These are phyloP conservation scores for Vidua macroura DNA, from an alignment of 2,113 vertebrate species.

Conservation along the genomic window DNA sequence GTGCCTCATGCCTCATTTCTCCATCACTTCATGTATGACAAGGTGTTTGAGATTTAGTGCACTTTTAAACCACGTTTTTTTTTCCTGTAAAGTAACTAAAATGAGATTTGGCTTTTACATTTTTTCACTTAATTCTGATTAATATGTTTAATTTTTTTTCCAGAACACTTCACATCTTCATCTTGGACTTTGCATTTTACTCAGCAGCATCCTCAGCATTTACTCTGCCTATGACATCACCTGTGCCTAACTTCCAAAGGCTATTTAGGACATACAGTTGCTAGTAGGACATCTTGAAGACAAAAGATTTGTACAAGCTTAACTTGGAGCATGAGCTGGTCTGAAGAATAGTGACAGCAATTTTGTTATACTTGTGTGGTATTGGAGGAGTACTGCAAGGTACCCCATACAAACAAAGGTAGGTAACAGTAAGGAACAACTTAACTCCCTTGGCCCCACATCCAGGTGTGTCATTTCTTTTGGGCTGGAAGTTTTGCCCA, in stretches of 20 bases:
- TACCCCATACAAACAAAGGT: neutral
- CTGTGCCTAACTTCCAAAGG: neutral
- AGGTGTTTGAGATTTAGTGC: neutral
- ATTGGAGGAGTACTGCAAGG: neutral
- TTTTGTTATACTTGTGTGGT: neutral
- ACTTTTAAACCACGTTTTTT: neutral
- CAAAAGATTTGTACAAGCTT: neutral
- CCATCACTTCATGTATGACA: neutral
- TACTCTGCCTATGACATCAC: neutral
- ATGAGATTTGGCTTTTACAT: neutral
- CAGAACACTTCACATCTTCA: neutral
- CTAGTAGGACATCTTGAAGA: neutral
- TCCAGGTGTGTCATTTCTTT: conserved; percentile 2
- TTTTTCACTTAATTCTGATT: neutral
- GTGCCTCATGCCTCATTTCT: neutral
- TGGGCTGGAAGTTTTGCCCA: neutral
- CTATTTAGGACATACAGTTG: neutral
- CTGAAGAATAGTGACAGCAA: neutral
- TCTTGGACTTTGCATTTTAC: neutral
- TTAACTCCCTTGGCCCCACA: neutral
- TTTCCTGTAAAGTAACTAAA: neutral
- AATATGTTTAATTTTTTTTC: neutral
- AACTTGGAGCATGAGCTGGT: neutral
- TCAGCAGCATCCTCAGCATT: neutral
- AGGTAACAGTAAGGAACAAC: neutral